These are phyloP conservation scores for Octodon degus DNA, from an alignment of 2,113 vertebrate species.

Conservation along the genomic window DNA sequence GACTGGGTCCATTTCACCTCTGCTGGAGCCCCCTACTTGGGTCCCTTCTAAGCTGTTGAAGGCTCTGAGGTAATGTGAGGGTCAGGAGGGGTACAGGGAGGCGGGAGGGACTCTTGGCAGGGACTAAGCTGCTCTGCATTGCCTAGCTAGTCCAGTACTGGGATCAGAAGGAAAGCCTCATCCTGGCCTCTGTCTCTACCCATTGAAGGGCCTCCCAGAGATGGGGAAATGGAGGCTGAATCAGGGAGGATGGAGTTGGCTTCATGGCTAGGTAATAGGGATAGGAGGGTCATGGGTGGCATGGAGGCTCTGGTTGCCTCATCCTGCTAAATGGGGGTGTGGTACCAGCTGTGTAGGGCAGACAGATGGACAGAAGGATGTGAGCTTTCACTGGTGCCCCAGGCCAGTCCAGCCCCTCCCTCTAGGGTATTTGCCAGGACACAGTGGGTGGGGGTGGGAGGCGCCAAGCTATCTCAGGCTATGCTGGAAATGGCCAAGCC, in stretches of 20 bases:
- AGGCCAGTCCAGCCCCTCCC: conserved; percentile 19
- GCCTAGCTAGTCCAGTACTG: background rate
- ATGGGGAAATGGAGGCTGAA: conserved; percentile 3
- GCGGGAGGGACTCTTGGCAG: no score
- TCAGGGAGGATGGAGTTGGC: background rate
- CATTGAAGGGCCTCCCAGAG: background rate
- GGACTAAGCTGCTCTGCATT: background rate
- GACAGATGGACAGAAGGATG: conserved; percentile 50
- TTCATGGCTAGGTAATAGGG: background rate
- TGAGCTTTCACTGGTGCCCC: background rate
- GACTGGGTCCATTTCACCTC: background rate
- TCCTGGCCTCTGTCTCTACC: background rate
- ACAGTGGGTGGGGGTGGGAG: background rate
- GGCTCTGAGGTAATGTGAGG: background rate
- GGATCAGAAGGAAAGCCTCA: background rate
- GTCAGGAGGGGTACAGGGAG: background rate
- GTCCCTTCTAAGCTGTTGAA: background rate
- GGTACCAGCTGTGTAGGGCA: conserved; percentile 35
- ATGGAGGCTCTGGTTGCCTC: background rate
- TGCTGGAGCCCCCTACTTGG: background rate
- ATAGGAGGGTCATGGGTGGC: background rate
- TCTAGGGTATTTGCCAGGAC: conserved; percentile 39
- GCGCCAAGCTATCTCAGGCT: conserved; percentile 52
- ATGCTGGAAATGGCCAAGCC: background rate
- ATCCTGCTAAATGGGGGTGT: conserved; percentile 5